Conservation (phyloP, 1,140 invertebrate species). For the Drosophila leontia region DNA sequence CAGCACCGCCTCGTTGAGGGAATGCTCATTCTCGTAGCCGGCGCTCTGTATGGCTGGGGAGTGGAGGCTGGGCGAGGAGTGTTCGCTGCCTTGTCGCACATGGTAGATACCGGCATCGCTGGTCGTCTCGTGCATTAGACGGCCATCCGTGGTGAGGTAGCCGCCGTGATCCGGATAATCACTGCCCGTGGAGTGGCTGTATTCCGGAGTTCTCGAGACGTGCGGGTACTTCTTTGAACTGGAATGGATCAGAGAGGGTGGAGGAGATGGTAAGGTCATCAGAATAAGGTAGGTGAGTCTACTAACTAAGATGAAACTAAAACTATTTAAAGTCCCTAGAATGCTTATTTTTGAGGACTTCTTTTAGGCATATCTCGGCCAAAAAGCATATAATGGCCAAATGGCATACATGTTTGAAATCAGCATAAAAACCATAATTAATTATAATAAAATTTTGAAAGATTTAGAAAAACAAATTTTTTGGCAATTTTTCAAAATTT, state of each 20-base stretch:
- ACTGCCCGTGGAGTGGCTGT: conserved; percentile 73
- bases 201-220: conserved; percentile 70
- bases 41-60: conserved; percentile 79
- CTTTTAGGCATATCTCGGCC: too few species aligned
- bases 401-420: too few species aligned
- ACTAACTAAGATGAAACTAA: too few species aligned
- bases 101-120: conserved; percentile 70
- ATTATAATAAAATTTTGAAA: too few species aligned
- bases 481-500: too few species aligned
- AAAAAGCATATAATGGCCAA: too few species aligned
- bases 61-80: conserved; percentile 79
- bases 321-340: too few species aligned
- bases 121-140: conserved; percentile 67
- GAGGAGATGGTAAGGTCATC: not conserved
- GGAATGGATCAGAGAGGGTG: not conserved
- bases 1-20: conserved; percentile 61
- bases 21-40: conserved; percentile 73
- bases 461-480: too few species aligned
- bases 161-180: conserved; percentile 72
- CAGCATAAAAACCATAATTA: too few species aligned
- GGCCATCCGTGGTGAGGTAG: conserved; percentile 61
- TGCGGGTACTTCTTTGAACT: conserved; percentile 78
- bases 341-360: too few species aligned
- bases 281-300: too few species aligned
- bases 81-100: conserved; percentile 79